These are phyloP conservation scores for Reticulitermes speratus DNA, from an alignment of 1,140 invertebrate genomes.

Conservation along the genomic window DNA sequence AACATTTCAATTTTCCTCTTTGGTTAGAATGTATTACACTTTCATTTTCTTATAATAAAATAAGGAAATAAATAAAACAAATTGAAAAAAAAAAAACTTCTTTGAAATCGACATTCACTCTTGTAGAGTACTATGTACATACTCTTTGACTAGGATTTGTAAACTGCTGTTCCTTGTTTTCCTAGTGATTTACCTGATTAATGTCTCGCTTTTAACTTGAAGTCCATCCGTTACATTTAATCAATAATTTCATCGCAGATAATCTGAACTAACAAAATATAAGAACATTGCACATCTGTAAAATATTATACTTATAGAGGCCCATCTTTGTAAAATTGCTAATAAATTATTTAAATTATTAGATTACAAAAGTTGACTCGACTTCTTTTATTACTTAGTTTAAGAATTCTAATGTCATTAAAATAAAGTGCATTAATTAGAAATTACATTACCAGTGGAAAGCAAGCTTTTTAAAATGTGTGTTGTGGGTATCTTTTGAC, in stretches of 20 bases:
- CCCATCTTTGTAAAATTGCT: constrained; percentile 11
- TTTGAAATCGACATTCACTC: not conserved
- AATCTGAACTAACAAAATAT: not conserved
- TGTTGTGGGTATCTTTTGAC: too few species aligned
- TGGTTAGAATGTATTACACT: constrained; percentile 27
- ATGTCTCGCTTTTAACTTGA: not conserved
- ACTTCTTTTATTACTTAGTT: not conserved
- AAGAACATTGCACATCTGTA: constrained; percentile 13
- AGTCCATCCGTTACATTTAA: too few species aligned
- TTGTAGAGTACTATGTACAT: constrained; percentile 18
- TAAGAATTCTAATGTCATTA: too few species aligned
- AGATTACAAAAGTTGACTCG: constrained; percentile 2
- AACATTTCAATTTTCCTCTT: constrained; percentile 21
- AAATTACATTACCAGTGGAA: too few species aligned
- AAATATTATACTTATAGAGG: not conserved
- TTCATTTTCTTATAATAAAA: constrained; percentile 23
- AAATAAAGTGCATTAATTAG: too few species aligned
- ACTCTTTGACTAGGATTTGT: constrained; percentile 27
- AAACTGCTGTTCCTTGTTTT: constrained; percentile 24
- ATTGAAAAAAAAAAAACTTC: constrained; percentile 20
- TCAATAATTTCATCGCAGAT: not conserved
- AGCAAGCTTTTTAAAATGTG: too few species aligned
- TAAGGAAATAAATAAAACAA: constrained; percentile 21
- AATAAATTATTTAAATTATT: constrained; percentile 6
- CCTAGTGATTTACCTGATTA: constrained; percentile 21